Conservation (phyloP, 53 echinoderm and acorn worm species). For the Luidia sarsii region DNA sequence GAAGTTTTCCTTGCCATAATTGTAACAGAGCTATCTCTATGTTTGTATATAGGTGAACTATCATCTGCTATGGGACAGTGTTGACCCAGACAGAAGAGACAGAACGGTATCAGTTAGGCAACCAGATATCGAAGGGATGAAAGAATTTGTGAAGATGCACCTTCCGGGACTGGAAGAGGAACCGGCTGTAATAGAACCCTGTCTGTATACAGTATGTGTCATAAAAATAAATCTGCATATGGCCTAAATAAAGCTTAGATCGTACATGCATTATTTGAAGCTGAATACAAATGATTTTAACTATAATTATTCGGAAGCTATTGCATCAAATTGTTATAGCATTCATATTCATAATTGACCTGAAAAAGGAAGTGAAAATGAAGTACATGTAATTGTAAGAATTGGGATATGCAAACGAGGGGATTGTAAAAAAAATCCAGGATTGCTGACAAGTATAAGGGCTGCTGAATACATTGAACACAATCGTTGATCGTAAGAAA, state of each 20-base stretch:
- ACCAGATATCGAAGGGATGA: constrained; percentile 57
- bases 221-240: too few relatives aligned
- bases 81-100: constrained; percentile 70
- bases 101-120: neutral
- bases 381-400: too few relatives aligned
- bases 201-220: constrained; percentile 76
- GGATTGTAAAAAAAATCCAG: too few relatives aligned
- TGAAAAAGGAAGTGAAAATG: too few relatives aligned
- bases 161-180: constrained; percentile 65
- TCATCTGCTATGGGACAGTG: constrained; percentile 29
- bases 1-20: neutral
- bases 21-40: neutral
- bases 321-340: too few relatives aligned
- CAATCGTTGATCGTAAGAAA: too few relatives aligned
- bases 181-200: constrained; percentile 71
- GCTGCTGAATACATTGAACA: too few relatives aligned
- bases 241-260: neutral
- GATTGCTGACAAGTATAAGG: too few relatives aligned
- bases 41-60: constrained; percentile 38
- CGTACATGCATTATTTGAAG: neutral
- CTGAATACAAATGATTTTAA: neutral
- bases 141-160: constrained; percentile 56
- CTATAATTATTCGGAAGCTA: neutral
- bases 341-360: too few relatives aligned
- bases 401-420: too few relatives aligned